Percentiles rank a stretch among this genome's conserved stretches.
Evolutionary conservation across 2,797 vertebrate genomes (phyloP).

Genomic region (Enteromius treurensis): DNA sequence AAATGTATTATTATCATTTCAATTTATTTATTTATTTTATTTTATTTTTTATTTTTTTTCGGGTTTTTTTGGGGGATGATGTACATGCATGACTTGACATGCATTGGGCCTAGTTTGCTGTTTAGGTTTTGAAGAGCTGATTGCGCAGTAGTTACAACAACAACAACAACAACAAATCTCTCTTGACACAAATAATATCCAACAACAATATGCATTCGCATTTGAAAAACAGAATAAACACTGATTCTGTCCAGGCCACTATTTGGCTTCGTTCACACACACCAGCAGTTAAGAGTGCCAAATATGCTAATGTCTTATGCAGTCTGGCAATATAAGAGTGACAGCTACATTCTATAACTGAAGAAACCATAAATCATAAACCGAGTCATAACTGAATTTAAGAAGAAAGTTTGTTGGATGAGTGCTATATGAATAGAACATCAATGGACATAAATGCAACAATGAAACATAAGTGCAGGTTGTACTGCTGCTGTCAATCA

Average conservation of each 20-base stretch:
- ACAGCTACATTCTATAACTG: neutral
- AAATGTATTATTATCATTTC: too few relatives aligned
- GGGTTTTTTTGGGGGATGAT: too few relatives aligned
- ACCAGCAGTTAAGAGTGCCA: neutral
- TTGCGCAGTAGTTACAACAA: neutral
- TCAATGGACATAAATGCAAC: neutral
- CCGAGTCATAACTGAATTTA: neutral
- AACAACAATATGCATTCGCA: neutral
- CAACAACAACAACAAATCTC: too few relatives aligned
- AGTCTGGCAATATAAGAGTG: neutral
- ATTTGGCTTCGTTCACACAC: neutral
- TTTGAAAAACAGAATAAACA: conserved; percentile 18
- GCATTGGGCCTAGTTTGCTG: too few relatives aligned
- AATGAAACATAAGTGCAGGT: conserved; percentile 16
- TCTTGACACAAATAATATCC: neutral
- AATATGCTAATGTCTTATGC: neutral
- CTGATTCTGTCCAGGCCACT: neutral
- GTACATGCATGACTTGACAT: neutral
- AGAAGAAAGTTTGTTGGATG: neutral
- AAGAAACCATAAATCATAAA: neutral
- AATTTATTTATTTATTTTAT: too few relatives aligned
- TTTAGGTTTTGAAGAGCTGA: neutral
- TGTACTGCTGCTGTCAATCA: conserved; percentile 22
- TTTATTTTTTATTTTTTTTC: neutral
- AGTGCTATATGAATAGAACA: neutral